A percentile compares a stretch with the other conserved stretches of the same genome.
These are phyloP conservation scores for Matsumyia berberina DNA, from an alignment of 2,888 invertebrate species.

Conservation along the genomic window DNA sequence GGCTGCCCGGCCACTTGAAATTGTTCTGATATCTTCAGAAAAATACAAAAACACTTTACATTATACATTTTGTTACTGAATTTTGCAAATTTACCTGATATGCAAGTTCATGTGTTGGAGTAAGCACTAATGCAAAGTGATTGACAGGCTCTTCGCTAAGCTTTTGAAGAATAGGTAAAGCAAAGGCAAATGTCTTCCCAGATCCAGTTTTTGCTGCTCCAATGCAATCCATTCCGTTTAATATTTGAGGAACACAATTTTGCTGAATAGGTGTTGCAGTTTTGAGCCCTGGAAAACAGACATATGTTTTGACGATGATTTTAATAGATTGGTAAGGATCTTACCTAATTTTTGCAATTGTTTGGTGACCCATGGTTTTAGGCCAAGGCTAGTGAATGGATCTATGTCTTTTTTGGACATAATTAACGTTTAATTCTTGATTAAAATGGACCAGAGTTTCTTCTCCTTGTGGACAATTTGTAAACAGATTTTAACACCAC, in stretches of 20 bases:
- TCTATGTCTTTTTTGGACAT: slow-evolving; percentile 81
- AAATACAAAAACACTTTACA: slow-evolving; percentile 15
- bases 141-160: slow-evolving; percentile 97
- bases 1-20: slow-evolving; percentile 96
- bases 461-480: neutral
- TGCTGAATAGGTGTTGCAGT: slow-evolving; percentile 92
- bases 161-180: slow-evolving; percentile 95
- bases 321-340: neutral
- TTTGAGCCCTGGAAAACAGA: slow-evolving; percentile 88
- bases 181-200: slow-evolving; percentile 99
- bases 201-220: slow-evolving; percentile 99
- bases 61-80: neutral
- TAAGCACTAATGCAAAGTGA: slow-evolving; percentile 96
- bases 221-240: slow-evolving; percentile 93
- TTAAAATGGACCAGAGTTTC: neutral
- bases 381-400: slow-evolving; percentile 87
- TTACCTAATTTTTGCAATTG: slow-evolving; percentile 89
- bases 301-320: neutral
- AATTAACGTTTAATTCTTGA: neutral
- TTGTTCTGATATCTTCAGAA: slow-evolving; percentile 94
- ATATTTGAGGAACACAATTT: slow-evolving; percentile 91
- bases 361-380: slow-evolving; percentile 90
- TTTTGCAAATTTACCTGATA: slow-evolving; percentile 86
- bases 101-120: slow-evolving; percentile 97
- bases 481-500: slow-evolving; percentile 17